phyloP scores from a whole-genome alignment of 2,113 vertebrate species.

The Bambusicola thoracicus region DNA sequence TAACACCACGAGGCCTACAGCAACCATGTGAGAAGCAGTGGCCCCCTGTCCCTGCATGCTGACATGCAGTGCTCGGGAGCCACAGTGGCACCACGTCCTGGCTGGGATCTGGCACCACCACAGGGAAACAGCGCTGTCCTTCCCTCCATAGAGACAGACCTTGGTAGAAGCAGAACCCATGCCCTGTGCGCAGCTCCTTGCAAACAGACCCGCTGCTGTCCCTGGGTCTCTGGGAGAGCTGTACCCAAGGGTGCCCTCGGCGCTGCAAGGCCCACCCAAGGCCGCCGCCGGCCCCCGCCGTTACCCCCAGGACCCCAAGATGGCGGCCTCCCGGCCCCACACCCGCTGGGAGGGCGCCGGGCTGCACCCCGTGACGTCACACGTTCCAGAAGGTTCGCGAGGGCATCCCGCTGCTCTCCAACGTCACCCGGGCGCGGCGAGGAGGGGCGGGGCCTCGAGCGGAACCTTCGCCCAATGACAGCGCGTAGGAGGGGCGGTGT shows the following conservation, averaged over 20 bases:
- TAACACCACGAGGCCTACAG: not conserved
- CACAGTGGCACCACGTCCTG: not conserved
- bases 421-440: not conserved
- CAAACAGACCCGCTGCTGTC: too few relatives aligned
- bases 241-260: too few relatives aligned
- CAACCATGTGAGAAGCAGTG: not conserved
- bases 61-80: too few relatives aligned
- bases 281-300: too few relatives aligned
- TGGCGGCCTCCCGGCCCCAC: too few relatives aligned
- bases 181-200: too few relatives aligned
- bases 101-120: not conserved
- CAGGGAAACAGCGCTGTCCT: not conserved
- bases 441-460: not conserved
- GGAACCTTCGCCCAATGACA: not conserved
- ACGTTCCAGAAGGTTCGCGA: slow-evolving; percentile 37
- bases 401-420: not conserved
- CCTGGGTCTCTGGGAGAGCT: too few relatives aligned
- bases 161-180: too few relatives aligned
- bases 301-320: too few relatives aligned
- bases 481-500: not conserved
- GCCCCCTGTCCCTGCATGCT: not conserved
- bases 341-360: not conserved
- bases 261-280: too few relatives aligned
- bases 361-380: not conserved
- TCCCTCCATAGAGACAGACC: not conserved